Conservation (phyloP, 2,888 invertebrate species). For the Nephrotoma appendiculata region DNA sequence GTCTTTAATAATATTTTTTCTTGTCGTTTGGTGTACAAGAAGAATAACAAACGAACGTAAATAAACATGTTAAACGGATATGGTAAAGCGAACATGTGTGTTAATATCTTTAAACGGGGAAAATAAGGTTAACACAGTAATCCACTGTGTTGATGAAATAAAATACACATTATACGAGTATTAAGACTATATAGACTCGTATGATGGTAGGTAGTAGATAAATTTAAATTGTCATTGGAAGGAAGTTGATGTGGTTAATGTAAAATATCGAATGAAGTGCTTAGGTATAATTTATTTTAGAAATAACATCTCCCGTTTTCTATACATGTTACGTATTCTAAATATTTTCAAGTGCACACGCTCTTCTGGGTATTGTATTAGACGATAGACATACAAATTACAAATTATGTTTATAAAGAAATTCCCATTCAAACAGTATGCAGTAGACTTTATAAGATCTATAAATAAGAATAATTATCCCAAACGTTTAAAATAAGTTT, state of each 20-base stretch:
- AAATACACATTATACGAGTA: neutral
- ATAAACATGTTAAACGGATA: neutral
- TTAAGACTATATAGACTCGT: neutral
- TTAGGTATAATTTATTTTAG: neutral
- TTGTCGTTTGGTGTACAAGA: neutral
- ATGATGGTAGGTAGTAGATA: neutral
- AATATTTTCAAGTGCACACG: neutral
- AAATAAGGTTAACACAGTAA: neutral
- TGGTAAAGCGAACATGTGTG: neutral
- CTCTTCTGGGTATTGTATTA: neutral
- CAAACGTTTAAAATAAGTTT: neutral
- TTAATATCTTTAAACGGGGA: neutral
- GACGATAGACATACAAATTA: neutral
- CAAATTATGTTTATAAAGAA: neutral
- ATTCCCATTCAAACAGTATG: neutral
- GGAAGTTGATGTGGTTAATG: neutral
- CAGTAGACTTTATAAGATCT: no score
- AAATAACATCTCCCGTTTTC: neutral
- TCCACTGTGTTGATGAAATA: neutral
- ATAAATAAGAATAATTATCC: neutral
- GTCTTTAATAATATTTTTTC: neutral
- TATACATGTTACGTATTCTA: neutral
- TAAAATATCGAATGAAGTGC: neutral
- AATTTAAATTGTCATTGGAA: neutral
- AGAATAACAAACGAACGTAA: neutral